Conservation (phyloP, 2,797 vertebrate genomes). For the Lacerta bilineata region DNA sequence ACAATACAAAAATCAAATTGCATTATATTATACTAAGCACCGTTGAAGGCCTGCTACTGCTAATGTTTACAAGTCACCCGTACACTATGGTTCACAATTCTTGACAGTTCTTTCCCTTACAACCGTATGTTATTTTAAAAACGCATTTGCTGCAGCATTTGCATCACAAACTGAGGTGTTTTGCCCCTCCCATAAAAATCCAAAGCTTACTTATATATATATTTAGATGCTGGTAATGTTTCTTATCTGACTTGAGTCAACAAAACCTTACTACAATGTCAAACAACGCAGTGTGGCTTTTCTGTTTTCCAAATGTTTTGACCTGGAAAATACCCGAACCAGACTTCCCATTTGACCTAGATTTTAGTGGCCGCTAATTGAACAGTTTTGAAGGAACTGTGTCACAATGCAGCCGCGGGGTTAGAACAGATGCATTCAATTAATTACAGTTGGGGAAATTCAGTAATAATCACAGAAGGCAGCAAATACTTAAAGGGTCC, state of each 20-base stretch:
- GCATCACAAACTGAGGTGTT: not conserved
- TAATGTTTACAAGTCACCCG: conserved; percentile 56
- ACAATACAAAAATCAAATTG: conserved; percentile 7
- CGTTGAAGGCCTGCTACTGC: conserved; percentile 36
- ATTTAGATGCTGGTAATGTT: conserved; percentile 7
- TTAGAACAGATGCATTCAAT: conserved; percentile 88
- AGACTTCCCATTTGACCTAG: conserved; percentile 84
- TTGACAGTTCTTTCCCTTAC: conserved; percentile 65
- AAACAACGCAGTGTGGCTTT: conserved; percentile 49
- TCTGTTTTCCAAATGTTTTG: conserved; percentile 74
- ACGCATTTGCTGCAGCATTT: conserved; percentile 38
- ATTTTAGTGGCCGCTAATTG: conserved; percentile 92
- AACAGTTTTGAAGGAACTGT: conserved; percentile 93
- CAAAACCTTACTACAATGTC: not conserved
- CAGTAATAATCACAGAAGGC: conserved; percentile 63
- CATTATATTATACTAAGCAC: conserved; percentile 23
- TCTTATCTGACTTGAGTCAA: conserved; percentile 38
- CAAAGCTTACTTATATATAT: conserved; percentile 39
- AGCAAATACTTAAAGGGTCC: conserved; percentile 62
- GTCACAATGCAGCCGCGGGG: conserved; percentile 87
- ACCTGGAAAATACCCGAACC: conserved; percentile 81
- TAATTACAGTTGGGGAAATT: conserved; percentile 90
- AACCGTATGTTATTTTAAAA: conserved; percentile 33
- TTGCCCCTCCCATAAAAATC: not conserved
- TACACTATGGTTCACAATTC: conserved; percentile 3